Evolutionary conservation across 1,140 invertebrate genomes (phyloP).

Genomic region (Potamilus streckersoni): DNA sequence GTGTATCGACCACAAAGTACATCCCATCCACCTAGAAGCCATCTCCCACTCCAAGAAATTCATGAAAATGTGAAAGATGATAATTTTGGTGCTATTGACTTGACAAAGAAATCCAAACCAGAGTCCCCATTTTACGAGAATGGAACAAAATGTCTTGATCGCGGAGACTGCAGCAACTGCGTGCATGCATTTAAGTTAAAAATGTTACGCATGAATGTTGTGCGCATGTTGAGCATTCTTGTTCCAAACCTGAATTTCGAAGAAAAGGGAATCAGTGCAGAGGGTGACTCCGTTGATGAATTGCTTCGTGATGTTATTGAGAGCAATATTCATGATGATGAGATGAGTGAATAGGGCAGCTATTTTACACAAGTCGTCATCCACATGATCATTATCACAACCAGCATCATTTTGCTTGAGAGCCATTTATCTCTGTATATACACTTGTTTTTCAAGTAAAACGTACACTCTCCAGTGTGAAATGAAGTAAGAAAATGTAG

Average conservation of each 20-base stretch:
- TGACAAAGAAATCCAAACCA: constrained; percentile 45
- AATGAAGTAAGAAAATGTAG: no score
- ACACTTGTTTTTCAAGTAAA: no score
- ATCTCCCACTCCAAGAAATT: constrained; percentile 39
- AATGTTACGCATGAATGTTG: constrained; percentile 60
- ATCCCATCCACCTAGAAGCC: constrained; percentile 24
- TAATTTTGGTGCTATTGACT: constrained; percentile 53
- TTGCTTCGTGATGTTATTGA: constrained; percentile 66
- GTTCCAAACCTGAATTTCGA: constrained; percentile 65
- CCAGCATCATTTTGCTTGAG: no score
- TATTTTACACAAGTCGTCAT: background rate
- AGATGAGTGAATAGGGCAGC: constrained; percentile 40
- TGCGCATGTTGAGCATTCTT: constrained; percentile 64
- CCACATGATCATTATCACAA: no score
- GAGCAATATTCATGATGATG: constrained; percentile 65
- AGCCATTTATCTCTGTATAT: no score
- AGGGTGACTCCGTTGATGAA: constrained; percentile 64
- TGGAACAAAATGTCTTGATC: constrained; percentile 27
- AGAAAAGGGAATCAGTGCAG: constrained; percentile 63
- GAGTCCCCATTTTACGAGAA: constrained; percentile 35
- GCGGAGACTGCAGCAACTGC: constrained; percentile 48
- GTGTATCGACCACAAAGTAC: constrained; percentile 27
- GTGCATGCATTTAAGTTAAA: constrained; percentile 55
- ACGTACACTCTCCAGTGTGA: no score
- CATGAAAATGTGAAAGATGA: constrained; percentile 37